These are phyloP conservation scores for Leucopsar rothschildi DNA, from an alignment of 2,113 vertebrate species.

Conservation along the genomic window DNA sequence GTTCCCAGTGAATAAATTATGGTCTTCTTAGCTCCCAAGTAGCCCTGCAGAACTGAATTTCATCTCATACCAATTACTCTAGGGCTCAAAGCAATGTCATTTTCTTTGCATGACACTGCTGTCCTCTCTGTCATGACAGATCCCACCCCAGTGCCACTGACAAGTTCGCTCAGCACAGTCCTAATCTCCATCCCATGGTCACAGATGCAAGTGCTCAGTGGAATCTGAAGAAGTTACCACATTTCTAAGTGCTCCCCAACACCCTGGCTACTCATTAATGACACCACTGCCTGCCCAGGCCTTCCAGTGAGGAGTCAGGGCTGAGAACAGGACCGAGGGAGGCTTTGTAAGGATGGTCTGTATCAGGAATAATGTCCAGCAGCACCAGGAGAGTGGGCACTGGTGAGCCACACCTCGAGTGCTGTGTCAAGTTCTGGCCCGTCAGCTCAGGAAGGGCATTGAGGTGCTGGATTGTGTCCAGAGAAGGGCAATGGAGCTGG, in stretches of 20 bases:
- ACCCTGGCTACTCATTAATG: background rate
- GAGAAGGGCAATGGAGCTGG: fast-evolving
- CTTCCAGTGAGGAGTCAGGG: background rate
- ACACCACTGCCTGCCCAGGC: background rate
- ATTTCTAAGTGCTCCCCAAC: background rate
- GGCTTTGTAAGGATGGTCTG: background rate
- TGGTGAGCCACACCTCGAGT: background rate
- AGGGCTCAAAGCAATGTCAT: background rate
- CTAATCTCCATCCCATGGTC: background rate
- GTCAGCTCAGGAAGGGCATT: fast-evolving
- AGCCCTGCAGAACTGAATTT: background rate
- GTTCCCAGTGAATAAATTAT: background rate
- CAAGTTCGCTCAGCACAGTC: background rate
- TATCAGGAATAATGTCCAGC: background rate
- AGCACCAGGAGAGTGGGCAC: background rate
- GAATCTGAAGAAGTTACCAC: background rate
- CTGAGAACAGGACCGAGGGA: background rate
- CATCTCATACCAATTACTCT: background rate
- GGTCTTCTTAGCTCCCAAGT: background rate
- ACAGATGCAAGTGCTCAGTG: background rate
- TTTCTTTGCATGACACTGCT: fast-evolving
- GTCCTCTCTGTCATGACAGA: background rate
- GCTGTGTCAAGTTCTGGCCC: background rate
- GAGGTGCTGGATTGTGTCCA: background rate
- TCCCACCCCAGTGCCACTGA: background rate